Percentiles rank a stretch among this genome's conserved stretches.
Conservation (phyloP, 2,797 vertebrate species). For the Microchirus variegatus region DNA sequence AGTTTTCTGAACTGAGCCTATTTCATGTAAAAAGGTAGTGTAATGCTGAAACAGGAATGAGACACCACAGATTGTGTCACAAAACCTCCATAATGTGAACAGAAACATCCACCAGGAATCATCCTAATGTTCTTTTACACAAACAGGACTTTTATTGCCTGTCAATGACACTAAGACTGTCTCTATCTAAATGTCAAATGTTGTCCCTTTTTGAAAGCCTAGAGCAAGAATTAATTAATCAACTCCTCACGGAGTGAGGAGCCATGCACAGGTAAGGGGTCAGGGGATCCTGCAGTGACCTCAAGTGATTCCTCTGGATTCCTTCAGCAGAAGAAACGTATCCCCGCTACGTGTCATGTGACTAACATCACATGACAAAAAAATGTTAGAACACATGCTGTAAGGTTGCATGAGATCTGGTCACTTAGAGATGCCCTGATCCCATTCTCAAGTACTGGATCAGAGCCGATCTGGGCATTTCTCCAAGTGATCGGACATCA, state of each 20-base stretch:
- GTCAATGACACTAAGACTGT: conserved; percentile 4
- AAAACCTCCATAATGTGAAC: no score
- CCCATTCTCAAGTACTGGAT: no score
- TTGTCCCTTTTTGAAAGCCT: conserved; percentile 3
- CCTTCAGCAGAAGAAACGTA: conserved; percentile 19
- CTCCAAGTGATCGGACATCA: no score
- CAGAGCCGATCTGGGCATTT: no score
- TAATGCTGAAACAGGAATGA: no score
- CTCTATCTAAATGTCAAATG: no score
- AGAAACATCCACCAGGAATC: no score
- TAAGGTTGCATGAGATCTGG: conserved; percentile 5
- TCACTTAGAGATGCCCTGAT: no score
- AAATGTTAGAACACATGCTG: conserved; percentile 7
- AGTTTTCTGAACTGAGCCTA: no score
- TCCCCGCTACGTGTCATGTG: conserved; percentile 6
- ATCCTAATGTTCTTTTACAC: no score
- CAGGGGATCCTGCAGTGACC: conserved; percentile 51
- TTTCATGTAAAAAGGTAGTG: no score
- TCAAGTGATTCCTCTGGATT: conserved; percentile 33
- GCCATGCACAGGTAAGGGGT: conserved; percentile 8
- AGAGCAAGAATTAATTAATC: conserved; percentile 7
- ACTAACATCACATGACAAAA: conserved; percentile 21
- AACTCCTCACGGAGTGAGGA: neutral
- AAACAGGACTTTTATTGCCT: neutral
- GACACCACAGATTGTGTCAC: no score